phyloP scores from a whole-genome alignment of 1,140 invertebrate species.

The Pseudoatta argentina region DNA sequence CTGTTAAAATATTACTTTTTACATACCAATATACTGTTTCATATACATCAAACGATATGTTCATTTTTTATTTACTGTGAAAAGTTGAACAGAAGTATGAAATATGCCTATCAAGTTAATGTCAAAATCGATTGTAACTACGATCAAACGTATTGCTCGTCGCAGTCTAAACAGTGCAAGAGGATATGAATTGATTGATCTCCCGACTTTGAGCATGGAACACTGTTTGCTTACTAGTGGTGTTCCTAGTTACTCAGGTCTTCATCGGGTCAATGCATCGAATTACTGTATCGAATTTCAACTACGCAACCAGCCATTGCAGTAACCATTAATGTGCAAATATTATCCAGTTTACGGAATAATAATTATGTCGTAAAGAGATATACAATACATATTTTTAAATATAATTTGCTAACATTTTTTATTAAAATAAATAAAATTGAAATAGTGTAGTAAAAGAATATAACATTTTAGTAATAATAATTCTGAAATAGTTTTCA shows the following conservation, averaged over 20 bases:
- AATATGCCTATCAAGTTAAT: neutral
- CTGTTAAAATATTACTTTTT: neutral
- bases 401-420: neutral
- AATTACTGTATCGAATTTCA: constrained; percentile 73
- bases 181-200: constrained; percentile 69
- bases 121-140: constrained; percentile 51
- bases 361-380: constrained; percentile 52
- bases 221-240: constrained; percentile 69
- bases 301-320: constrained; percentile 4
- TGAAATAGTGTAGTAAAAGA: neutral
- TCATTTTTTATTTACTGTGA: constrained; percentile 24
- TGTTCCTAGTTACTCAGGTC: constrained; percentile 63
- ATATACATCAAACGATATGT: neutral
- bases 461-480: neutral
- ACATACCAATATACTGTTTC: neutral
- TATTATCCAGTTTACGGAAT: constrained; percentile 61
- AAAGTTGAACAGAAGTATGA: neutral
- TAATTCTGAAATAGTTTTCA: no score
- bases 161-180: constrained; percentile 47
- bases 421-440: neutral
- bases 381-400: neutral
- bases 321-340: constrained; percentile 59
- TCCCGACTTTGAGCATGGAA: constrained; percentile 69
- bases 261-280: constrained; percentile 71
- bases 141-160: constrained; percentile 59